phyloP scores from a whole-genome alignment of 2,113 vertebrate genomes.

The Scartelaos histophorus region DNA sequence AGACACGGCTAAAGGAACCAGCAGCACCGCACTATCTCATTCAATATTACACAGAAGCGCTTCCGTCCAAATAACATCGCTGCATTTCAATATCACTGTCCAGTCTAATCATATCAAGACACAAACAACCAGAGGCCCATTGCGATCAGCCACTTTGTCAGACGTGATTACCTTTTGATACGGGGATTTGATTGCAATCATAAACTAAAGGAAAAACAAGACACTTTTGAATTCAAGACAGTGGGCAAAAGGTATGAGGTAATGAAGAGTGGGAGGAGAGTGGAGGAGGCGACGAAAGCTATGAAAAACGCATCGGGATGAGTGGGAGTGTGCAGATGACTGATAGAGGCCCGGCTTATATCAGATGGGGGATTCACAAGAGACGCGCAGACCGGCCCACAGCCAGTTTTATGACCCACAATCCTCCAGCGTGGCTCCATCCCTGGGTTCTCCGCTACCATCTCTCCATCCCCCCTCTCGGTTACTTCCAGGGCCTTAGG shows the following conservation, averaged over 20 bases:
- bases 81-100: conserved; percentile 2
- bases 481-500: conserved; percentile 40
- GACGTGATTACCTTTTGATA: conserved; percentile 1
- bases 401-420: conserved; percentile 60
- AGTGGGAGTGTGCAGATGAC: conserved; percentile 54
- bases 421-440: conserved; percentile 43
- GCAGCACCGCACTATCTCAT: neutral
- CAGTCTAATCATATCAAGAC: neutral
- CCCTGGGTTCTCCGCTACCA: conserved; percentile 30
- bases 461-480: conserved; percentile 45
- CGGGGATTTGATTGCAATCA: neutral
- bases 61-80: neutral
- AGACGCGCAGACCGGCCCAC: conserved; percentile 52
- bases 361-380: conserved; percentile 60
- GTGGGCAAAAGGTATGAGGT: conserved; percentile 40
- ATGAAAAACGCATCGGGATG: conserved; percentile 35
- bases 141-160: neutral
- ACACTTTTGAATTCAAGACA: conserved; percentile 34
- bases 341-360: conserved; percentile 54
- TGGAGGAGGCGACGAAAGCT: conserved; percentile 50
- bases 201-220: conserved; percentile 12
- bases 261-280: conserved; percentile 52
- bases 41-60: neutral
- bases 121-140: neutral
- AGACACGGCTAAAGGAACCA: neutral